A percentile compares a stretch with the other conserved stretches of the same genome.
Conservation (phyloP, 2,113 vertebrate genomes). For the Sminthopsis crassicaudata region DNA sequence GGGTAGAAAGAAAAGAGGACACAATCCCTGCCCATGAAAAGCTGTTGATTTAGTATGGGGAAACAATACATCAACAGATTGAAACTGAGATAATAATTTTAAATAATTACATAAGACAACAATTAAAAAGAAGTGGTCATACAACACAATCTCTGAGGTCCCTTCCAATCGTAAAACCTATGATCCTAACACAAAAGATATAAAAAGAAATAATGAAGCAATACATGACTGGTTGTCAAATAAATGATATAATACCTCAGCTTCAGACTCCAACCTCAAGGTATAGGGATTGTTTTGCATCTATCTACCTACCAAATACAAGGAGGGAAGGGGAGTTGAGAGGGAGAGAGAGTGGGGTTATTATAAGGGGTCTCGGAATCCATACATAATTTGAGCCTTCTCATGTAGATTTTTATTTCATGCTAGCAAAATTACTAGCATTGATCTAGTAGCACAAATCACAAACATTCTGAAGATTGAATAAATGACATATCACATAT, state of each 20-base stretch:
- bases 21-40: neutral
- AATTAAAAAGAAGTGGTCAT: neutral
- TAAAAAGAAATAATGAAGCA: neutral
- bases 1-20: neutral
- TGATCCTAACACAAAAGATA: neutral
- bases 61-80: neutral
- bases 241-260: neutral
- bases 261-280: neutral
- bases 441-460: neutral
- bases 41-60: neutral
- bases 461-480: neutral
- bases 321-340: neutral
- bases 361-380: neutral
- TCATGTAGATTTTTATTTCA: neutral
- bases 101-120: neutral
- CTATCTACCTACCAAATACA: neutral
- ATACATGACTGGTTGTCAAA: neutral
- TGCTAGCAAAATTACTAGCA: neutral
- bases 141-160: neutral
- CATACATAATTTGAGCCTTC: neutral
- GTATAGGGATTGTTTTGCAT: neutral
- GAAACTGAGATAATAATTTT: neutral
- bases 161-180: neutral
- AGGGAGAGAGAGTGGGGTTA: neutral
- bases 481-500: neutral